Evolutionary conservation across 2,113 vertebrate genomes (phyloP).

Genomic region (Vulpes ferrilata): DNA sequence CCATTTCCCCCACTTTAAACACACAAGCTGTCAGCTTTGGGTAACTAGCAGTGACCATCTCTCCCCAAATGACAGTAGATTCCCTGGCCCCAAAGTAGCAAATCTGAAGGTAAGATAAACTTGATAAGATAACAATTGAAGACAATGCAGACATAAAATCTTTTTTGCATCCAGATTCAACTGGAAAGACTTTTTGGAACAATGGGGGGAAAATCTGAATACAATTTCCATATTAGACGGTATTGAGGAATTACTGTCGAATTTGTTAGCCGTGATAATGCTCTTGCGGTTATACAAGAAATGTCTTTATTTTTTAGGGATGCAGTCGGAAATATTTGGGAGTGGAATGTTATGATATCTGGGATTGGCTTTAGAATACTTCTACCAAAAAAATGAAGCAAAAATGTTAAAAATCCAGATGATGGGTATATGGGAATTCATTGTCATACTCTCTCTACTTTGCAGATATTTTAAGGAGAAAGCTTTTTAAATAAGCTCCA

Average conservation of each 20-base stretch:
- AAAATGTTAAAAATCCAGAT: slow-evolving; percentile 61
- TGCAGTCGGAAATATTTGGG: slow-evolving; percentile 33
- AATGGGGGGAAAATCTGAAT: background rate
- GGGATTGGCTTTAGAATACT: slow-evolving; percentile 23
- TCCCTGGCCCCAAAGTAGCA: background rate
- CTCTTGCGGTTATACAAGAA: slow-evolving; percentile 65
- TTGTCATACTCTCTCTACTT: background rate
- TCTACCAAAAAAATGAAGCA: background rate
- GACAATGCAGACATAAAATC: background rate
- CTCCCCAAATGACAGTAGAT: accelerated
- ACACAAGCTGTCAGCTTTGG: background rate
- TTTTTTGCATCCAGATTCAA: background rate
- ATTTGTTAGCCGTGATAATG: slow-evolving; percentile 28
- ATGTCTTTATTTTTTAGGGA: slow-evolving; percentile 34
- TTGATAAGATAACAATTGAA: background rate
- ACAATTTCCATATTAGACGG: background rate
- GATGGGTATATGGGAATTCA: background rate
- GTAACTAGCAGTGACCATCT: background rate
- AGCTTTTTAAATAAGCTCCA: background rate
- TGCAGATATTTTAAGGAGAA: slow-evolving; percentile 33
- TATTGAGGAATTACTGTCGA: background rate
- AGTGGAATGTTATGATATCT: slow-evolving; percentile 46
- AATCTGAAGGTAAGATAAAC: background rate
- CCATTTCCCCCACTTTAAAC: background rate
- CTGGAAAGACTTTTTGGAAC: background rate